Base-by-base conservation (phyloP, 1,140 invertebrate species). In the Tetranychus cinnabarinus region DNA sequence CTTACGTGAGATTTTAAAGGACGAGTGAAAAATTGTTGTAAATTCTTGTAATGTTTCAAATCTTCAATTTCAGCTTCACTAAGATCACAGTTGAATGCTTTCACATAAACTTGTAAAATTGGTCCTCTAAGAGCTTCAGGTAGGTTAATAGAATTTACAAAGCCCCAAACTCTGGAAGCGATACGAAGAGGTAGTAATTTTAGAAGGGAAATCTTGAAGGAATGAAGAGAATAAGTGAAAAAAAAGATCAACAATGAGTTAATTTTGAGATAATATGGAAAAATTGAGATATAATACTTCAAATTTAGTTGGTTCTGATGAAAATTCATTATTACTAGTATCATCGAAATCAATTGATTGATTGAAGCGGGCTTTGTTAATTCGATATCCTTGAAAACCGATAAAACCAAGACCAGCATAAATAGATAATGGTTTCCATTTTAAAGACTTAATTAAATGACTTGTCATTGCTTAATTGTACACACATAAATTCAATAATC, bases 1-100 rank as follows among this genome's bases (percentile, higher is more conserved):
- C 95, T 74, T 0, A 78, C 81, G 46, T 82, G 82, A 0, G 82
- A 77, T 69, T 85, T 87, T 0, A 99, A 73, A 1, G 79, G 73
- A 60, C 95, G 77, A 2, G 87, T 81, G 70, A 98, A 98, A 71
- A 98, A 97, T 60, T 90, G 87, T 0, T 85, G 81, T n/a, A 98
- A 76, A 72, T 83, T 91, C 59, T 78, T 79, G 73, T 97, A 98
- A 7, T 69, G 60, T 45, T 68, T 70, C 1, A 93, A 75, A 70
- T 95, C 85, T n/a, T 82, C 75, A 62, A 79, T 76, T 48, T 80
- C 79, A 1, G 91, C 87, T 73, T 99, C 95, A 35, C 82, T 78
- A 57, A 97, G 70, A 70, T 95, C 84, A 31, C 92, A 93, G 54
- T 82, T 78, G 72, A 93, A 98, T 56, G 82, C 75, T 64, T 76